Evolutionary conservation across 1,140 invertebrate genomes (phyloP), one percentile per base, ranked within the genome.

Genomic region (Delia radicum): DNA sequence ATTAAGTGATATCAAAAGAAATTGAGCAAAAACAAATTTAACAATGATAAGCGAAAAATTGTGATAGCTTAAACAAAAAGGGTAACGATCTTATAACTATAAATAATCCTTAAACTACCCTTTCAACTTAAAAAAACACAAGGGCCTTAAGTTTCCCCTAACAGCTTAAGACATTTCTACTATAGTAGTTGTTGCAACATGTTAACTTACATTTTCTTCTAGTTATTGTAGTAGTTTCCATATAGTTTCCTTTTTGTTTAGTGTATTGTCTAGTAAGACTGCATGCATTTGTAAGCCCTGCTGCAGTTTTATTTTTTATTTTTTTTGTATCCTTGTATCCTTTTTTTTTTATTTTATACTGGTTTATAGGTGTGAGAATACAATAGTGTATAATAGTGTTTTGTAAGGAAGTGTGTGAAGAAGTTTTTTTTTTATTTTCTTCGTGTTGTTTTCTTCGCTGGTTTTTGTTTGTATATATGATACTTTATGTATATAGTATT

Each of bases 121-220:
- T 42, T 65, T n/a, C 27, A 65, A 28, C 62, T 29, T 15, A n/a
- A n/a, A n/a, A n/a, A n/a, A n/a, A 5, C 15, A 21, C 5, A 21
- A 69, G 65, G 65, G 65, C 29, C 65, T 33, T 69, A 69, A 18
- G 31, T 69, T 69, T 31, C 65, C 65, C 65, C 31, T 69, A 37
- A 69, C 65, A 12, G 65, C 10, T 55, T 15, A 21, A 55, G 24
- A 42, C 37, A 15, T 42, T 15, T 10, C 3, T 15, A 13, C 2
- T 13, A 55, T 55, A 21, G n/a, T 13, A 42, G n/a, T 33, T 33
- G 65, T 69, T 69, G 65, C 65, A 69, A 69, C 65, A 69, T 69
- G 65, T 69, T 33, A 69, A 69, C 65, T 55, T 55, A 55, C 48
- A 18, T 55, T n/a, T 55, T 18, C 21, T 55, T 21, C n/a, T 55